Evolutionary conservation across 1,140 invertebrate genomes (phyloP), one percentile per base, ranked within the genome.

Genomic region (Drosophila tani): DNA sequence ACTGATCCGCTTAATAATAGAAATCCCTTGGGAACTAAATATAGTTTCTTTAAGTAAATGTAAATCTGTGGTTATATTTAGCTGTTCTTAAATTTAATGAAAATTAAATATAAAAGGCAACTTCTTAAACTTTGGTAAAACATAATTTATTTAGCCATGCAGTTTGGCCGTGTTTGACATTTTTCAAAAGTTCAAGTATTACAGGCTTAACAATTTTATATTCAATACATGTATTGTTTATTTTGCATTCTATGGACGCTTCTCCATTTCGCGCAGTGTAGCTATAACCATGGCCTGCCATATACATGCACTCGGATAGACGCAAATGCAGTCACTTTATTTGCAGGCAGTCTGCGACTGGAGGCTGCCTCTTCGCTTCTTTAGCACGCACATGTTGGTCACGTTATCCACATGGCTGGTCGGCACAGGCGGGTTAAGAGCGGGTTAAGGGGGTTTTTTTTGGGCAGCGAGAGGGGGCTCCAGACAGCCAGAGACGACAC

Each of bases 261-360:
- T 32, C 19, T 21, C n/a, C 3, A n/a, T 70, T 70, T 55, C 17
- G 27, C 9, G 0, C 49, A 70, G 67, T 68, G 73, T 9, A 67
- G 9, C 53, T 57, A 64, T 63, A 65, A 45, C 24, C 51, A 67
- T 45, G 50, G 51, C 41, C 43, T 47, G 60, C 53, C 62, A 41
- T 17, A 57, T 64, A 75, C 74, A 75, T 49, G 60, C 67, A 56
- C 51, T 58, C 60, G 62, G 83, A 50, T 68, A 79, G 79, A 67
- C 79, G 73, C 63, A 73, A 62, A 70, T 79, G 60, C 82, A 79
- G 83, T 88, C 75, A 87, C 82, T 86, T 87, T 86, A 83, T 80
- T 87, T 87, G 82, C 78, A 71, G 68, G 65, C 81, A 70, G 62
- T 51, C 67, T 32, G 66, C 59, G 46, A 32, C 41, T 59, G 56